Evolutionary conservation across 2,797 vertebrate genomes (phyloP).

Genomic region (Lepidocolaptes lacrymiger): DNA sequence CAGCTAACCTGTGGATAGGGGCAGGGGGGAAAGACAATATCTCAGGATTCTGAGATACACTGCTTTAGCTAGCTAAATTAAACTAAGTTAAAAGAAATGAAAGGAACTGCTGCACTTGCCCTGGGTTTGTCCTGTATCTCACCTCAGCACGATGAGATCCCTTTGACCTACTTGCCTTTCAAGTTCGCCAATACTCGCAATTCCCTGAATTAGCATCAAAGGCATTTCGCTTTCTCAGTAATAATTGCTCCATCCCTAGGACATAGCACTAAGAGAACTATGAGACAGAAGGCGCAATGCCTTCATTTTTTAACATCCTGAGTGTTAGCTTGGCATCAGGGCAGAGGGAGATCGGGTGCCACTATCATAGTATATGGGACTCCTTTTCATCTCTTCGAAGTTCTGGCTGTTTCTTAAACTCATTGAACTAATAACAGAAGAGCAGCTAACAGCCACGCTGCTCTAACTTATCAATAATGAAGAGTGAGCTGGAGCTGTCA

Average conservation of each 20-base stretch:
- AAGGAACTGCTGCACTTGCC: not conserved
- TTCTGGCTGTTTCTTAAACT: slow-evolving; percentile 30
- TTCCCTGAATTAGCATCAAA: not conserved
- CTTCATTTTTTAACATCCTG: not conserved
- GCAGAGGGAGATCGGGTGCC: not conserved
- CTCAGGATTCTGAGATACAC: not conserved
- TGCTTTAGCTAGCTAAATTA: not conserved
- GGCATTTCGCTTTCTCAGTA: not conserved
- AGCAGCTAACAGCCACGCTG: not conserved
- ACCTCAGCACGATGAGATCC: not conserved
- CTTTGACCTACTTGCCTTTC: not conserved
- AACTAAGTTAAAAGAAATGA: not conserved
- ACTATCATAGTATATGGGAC: not conserved
- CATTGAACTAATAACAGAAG: slow-evolving; percentile 32
- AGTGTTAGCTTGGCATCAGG: not conserved
- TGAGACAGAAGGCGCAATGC: not conserved
- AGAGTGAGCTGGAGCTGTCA: slow-evolving; percentile 50
- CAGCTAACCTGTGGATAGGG: not conserved
- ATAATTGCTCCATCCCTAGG: not conserved
- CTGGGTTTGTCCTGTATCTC: not conserved
- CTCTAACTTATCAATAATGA: slow-evolving; percentile 52
- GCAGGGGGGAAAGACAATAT: not conserved
- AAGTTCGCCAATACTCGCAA: not conserved
- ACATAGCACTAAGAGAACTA: not conserved
- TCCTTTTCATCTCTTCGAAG: not conserved